phyloP scores from a whole-genome alignment of 2,113 vertebrate species.

The Malurus cyaneus region DNA sequence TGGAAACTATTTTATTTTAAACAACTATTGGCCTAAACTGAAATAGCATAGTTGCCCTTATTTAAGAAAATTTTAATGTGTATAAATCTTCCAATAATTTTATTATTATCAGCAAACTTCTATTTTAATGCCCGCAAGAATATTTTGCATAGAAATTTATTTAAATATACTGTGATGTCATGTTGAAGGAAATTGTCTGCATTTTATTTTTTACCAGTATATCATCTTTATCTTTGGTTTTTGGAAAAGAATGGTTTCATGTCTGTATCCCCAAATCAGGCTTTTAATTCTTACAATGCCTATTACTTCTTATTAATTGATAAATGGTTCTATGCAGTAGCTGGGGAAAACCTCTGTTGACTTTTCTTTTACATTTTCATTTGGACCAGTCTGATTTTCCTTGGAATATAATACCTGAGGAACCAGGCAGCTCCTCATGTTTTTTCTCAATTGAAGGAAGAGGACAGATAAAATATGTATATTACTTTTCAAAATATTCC shows the following conservation, averaged over 20 bases:
- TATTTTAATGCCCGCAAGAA: neutral
- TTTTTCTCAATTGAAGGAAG: neutral
- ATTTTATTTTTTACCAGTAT: neutral
- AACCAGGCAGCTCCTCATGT: neutral
- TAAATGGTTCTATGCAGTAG: neutral
- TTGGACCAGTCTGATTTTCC: neutral
- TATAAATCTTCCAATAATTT: slow-evolving; percentile 4
- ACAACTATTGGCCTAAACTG: slow-evolving; percentile 27
- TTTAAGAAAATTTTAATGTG: slow-evolving; percentile 31
- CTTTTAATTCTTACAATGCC: neutral
- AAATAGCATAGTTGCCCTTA: slow-evolving; percentile 41
- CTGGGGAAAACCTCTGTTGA: neutral
- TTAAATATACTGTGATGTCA: neutral
- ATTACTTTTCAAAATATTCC: neutral
- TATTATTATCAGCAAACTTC: neutral
- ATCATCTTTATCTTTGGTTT: neutral
- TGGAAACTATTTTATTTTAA: slow-evolving; percentile 55
- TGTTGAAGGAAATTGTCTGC: neutral
- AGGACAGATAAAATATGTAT: neutral
- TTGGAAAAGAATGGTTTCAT: neutral
- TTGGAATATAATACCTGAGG: neutral
- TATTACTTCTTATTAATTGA: neutral
- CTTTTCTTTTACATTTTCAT: slow-evolving; percentile 2
- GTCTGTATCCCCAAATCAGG: neutral
- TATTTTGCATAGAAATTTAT: neutral